Evolutionary conservation across 2,888 invertebrate genomes (phyloP), one percentile per base, ranked within the genome.

Genomic region (Drosophila paramelanica): DNA sequence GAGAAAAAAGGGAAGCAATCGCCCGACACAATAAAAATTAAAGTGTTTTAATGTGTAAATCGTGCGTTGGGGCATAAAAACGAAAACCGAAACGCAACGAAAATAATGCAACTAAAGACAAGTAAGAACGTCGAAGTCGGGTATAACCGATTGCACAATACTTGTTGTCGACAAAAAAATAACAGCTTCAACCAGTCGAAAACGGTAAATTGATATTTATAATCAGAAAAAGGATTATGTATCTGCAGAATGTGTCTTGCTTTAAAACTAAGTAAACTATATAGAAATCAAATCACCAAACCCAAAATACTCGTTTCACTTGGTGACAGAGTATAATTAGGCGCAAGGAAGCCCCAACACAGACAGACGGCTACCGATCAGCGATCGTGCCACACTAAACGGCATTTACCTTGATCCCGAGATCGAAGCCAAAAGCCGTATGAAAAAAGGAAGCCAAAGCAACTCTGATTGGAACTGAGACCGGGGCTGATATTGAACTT

Each of bases 31-130:
- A 87, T 85, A 85, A 78, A 77, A 80, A 88, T 89, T 85, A 88
- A 89, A 88, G 83, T 89, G 85, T 86, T 89, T 90, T 90, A 90
- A 90, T 90, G 89, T 86, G 78, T 77, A 89, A 88, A 89, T 90
- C 90, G 90, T 90, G 90, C 90, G 89, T 90, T 90, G 73, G 74
- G 64, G 67, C 79, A 79, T 70, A 77, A 79, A 77, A 70, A 53
- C 38, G 42, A 57, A 61, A 55, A 43, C 57, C 58, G 42, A 60
- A 73, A 70, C 59, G 60, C 57, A 70, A 43, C 56, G 47, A 71
- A 71, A 41, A 59, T 62, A 79, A 73, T 67, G 72, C 77, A 73
- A 39, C 66, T 62, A 67, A 77, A 69, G 67, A 60, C 58, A 64
- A 64, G 31, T 31, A 31, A 31, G 31, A 31, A 31, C 31, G 31